Percentiles rank a stretch among this genome's conserved stretches.
These are phyloP conservation scores for Drosophila kambysellisi DNA, from an alignment of 2,888 invertebrate species.

Conservation along the genomic window DNA sequence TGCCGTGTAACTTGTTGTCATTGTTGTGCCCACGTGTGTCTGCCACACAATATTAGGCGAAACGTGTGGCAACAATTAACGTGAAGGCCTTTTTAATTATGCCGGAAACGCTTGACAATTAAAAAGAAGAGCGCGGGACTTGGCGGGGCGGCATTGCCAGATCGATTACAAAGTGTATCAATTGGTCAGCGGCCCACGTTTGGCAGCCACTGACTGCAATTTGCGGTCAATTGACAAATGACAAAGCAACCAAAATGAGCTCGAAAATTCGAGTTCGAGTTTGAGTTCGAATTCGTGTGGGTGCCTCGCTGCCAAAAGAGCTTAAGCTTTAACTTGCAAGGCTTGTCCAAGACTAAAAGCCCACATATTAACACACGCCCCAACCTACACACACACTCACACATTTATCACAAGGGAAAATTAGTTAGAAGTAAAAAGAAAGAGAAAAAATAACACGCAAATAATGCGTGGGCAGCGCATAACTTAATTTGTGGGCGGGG, in stretches of 20 bases:
- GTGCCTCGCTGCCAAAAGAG: slow-evolving; percentile 36
- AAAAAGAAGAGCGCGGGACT: slow-evolving; percentile 9
- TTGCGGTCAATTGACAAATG: slow-evolving; percentile 54
- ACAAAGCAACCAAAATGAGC: slow-evolving; percentile 34
- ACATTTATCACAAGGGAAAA: slow-evolving; percentile 32
- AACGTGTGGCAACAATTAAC: slow-evolving; percentile 76
- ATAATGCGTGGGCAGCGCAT: slow-evolving; percentile 48
- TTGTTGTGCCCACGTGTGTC: slow-evolving; percentile 66
- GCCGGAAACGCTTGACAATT: slow-evolving; percentile 66
- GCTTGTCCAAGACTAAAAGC: slow-evolving; percentile 42
- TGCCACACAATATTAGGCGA: slow-evolving; percentile 38
- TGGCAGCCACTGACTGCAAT: slow-evolving; percentile 17
- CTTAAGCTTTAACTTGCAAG: slow-evolving; percentile 40
- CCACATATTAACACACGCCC: slow-evolving; percentile 46
- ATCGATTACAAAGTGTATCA: slow-evolving; percentile 72
- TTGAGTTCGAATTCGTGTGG: slow-evolving; percentile 41
- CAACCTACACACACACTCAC: slow-evolving; percentile 25
- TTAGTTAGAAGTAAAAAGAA: slow-evolving; percentile 36
- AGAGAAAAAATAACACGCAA: slow-evolving; percentile 2
- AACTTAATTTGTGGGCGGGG: slow-evolving; percentile 54
- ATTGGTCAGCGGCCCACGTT: slow-evolving; percentile 62
- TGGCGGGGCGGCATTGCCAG: neutral
- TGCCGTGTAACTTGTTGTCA: slow-evolving; percentile 43
- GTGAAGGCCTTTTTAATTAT: slow-evolving; percentile 66
- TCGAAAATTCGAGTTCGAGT: slow-evolving; percentile 26